Base-by-base conservation (phyloP, 2,113 vertebrate genomes). In the Seriola rivoliana region DNA sequence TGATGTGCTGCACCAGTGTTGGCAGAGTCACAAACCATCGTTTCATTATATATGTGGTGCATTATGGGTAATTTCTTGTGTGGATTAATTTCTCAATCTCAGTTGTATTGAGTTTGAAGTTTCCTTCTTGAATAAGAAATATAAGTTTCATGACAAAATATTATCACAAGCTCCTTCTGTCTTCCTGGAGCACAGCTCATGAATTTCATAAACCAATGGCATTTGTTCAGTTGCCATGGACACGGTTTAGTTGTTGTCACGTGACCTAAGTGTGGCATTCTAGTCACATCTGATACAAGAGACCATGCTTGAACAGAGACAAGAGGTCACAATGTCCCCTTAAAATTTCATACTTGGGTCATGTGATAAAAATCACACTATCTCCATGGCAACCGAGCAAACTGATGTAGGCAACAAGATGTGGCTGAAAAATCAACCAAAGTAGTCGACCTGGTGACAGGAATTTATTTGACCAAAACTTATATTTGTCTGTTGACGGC, bases 31-130 rank as follows among this genome's bases (percentile, higher is more conserved):
- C 36, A 29, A 17, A 42, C 4, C 19, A 3, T 34, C 29, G 40
- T 72, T 85, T 55, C 44, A 55, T 78, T 58, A 58, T 17, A 6
- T 32, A 14, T 29, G 58, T 25, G 17, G 44, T 76, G 71, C 34
- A 13, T 87, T 67, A 9, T 76, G 29, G 44, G 58, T 55, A 42
- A 17, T 67, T 44, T 62, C 21, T 38, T 16, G 6, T 12, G 69
- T 46, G 4, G 16, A 17, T 44, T 29, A 48, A 29, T 29, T 29
- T 29, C 29, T 29, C 50, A 7, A 3, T 34, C 12, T 21, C 34
- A 36, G 6, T 10, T 62, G 34, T 46, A n/a, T 38, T 23, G 6
- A 14, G 6, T 42, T 11, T 10, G 2, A 46, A 70, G 23, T 8
- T 29, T 71, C 14, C 1, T 29, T 60, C 16, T 70, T 64, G 65